Evolutionary conservation across 2,113 vertebrate species (phyloP).

Genomic region (Cyanistes caeruleus): DNA sequence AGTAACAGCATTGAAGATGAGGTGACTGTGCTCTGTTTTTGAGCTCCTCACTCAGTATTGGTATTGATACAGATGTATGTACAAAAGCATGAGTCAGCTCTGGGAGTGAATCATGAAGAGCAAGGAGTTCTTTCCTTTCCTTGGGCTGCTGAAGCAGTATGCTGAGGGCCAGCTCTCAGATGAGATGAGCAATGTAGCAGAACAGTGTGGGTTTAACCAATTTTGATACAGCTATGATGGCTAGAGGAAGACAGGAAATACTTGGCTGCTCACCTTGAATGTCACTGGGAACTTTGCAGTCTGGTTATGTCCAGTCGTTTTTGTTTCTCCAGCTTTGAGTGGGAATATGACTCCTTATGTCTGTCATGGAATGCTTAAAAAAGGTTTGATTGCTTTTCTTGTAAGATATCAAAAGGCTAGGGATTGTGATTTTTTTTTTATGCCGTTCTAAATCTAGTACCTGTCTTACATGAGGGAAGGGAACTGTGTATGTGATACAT

Average conservation of each 20-base stretch:
- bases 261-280: background rate
- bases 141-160: background rate
- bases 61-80: background rate
- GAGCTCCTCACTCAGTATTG: background rate
- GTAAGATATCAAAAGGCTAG: background rate
- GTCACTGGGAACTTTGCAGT: background rate
- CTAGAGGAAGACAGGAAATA: background rate
- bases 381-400: background rate
- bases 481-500: background rate
- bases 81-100: background rate
- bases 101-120: background rate
- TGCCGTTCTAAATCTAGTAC: background rate
- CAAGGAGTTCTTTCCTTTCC: background rate
- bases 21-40: background rate
- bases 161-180: background rate
- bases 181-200: background rate
- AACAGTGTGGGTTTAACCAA: fast-evolving
- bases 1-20: background rate
- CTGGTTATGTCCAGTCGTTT: background rate
- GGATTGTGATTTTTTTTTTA: background rate
- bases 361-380: background rate
- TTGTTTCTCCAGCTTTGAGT: background rate
- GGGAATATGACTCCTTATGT: background rate
- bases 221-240: background rate
- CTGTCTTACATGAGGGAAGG: background rate